Conservation (phyloP, 2,888 invertebrate genomes). For the Mimumesa dahlbomi region DNA sequence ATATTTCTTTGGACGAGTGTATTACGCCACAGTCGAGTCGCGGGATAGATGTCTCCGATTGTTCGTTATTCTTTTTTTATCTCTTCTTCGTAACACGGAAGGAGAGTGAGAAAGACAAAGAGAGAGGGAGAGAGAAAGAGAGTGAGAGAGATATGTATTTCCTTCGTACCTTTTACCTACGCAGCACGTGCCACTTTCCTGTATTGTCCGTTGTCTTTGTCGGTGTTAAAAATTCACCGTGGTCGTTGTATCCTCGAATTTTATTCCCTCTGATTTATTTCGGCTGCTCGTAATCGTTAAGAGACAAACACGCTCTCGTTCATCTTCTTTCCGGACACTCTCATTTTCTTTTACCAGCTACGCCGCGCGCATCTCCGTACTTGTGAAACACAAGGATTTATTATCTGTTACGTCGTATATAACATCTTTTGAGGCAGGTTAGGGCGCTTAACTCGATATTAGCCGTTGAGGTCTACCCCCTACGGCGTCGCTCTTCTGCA, state of each 20-base stretch:
- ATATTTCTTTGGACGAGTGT: slow-evolving; percentile 26
- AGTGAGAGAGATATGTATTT: too few relatives aligned
- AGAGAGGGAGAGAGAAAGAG: too few relatives aligned
- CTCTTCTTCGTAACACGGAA: too few relatives aligned
- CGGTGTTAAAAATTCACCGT: not conserved
- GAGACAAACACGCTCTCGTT: slow-evolving; percentile 24
- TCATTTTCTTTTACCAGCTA: slow-evolving; percentile 37
- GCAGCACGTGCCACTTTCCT: not conserved
- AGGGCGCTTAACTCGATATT: slow-evolving; percentile 67
- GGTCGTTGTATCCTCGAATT: not conserved
- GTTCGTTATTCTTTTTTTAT: not conserved
- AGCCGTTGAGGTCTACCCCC: slow-evolving; percentile 46
- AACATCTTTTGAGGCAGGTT: slow-evolving; percentile 73
- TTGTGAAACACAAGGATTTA: slow-evolving; percentile 60
- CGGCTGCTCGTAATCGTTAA: slow-evolving; percentile 24
- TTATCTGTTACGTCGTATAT: slow-evolving; percentile 65
- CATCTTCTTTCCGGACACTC: slow-evolving; percentile 42
- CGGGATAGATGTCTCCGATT: slow-evolving; percentile 16
- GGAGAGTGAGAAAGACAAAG: too few relatives aligned
- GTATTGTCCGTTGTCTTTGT: too few relatives aligned
- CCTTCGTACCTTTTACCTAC: too few relatives aligned
- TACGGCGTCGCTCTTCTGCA: slow-evolving; percentile 29
- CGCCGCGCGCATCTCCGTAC: too few relatives aligned
- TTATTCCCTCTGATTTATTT: not conserved
- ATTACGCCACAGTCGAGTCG: slow-evolving; percentile 23